phyloP scores from a whole-genome alignment of 2,113 vertebrate species.

The Uropsilus gracilis region DNA sequence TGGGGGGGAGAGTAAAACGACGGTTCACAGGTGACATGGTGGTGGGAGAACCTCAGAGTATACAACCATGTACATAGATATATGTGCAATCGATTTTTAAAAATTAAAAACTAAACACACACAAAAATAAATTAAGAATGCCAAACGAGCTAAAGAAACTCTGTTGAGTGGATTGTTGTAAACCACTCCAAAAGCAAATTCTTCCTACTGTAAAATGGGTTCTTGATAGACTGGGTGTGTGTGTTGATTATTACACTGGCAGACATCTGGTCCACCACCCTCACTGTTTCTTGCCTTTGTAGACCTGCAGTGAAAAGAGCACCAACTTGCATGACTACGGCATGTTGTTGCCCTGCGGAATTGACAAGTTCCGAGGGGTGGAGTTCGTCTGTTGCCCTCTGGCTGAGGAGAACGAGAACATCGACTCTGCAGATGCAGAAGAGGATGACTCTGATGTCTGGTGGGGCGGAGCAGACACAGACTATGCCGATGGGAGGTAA shows the following conservation, averaged over 20 bases:
- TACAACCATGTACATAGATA: too few species aligned
- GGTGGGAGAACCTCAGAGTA: too few species aligned
- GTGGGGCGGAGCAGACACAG: constrained; percentile 97
- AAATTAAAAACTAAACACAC: too few species aligned
- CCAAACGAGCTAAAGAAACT: not conserved
- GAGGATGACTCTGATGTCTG: constrained; percentile 97
- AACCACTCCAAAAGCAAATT: not conserved
- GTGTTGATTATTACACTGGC: accelerated
- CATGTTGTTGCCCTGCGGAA: constrained; percentile 97
- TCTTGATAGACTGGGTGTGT: not conserved
- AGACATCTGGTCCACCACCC: accelerated
- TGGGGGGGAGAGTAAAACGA: too few species aligned
- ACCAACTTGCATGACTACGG: constrained; percentile 98
- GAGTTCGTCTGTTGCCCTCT: constrained; percentile 97
- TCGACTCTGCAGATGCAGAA: constrained; percentile 92
- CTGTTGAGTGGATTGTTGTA: not conserved
- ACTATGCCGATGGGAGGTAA: constrained; percentile 96
- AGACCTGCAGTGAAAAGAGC: constrained; percentile 97
- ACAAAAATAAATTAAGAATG: not conserved
- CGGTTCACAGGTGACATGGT: too few species aligned
- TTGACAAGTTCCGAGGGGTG: constrained; percentile 97
- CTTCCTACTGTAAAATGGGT: not conserved
- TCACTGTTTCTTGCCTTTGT: not conserved
- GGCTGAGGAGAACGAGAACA: constrained; percentile 88
- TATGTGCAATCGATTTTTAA: too few species aligned